phyloP scores from a whole-genome alignment of 2,797 vertebrate species.

The Gallirallus australis region DNA sequence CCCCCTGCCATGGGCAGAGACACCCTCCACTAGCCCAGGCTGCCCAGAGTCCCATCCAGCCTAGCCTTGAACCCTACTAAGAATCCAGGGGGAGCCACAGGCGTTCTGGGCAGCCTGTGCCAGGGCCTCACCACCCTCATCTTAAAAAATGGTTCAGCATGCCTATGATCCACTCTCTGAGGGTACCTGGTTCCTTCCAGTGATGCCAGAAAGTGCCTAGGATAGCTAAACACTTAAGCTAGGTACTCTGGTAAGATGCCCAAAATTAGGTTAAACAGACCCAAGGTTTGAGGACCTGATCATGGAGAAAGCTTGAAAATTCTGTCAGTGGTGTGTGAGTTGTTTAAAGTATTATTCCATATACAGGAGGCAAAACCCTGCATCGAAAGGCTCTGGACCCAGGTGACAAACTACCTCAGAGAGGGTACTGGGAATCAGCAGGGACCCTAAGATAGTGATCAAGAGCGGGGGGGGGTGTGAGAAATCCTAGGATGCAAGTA shows the following conservation, averaged over 20 bases:
- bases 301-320: background rate
- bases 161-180: no score
- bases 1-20: background rate
- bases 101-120: background rate
- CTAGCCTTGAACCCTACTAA: background rate
- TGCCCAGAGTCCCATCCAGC: accelerated
- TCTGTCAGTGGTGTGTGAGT: accelerated
- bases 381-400: accelerated
- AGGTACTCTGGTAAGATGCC: background rate
- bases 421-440: background rate
- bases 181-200: background rate
- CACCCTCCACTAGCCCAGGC: accelerated
- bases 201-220: background rate
- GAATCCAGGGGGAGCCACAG: background rate
- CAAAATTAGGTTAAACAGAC: background rate
- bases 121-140: background rate
- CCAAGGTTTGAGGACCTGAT: background rate
- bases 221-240: background rate
- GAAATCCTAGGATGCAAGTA: background rate
- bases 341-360: background rate
- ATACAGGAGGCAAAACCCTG: background rate
- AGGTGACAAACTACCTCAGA: background rate
- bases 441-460: background rate
- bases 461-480: background rate
- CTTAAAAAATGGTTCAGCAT: background rate